These are phyloP conservation scores for Tangara arthus DNA, from an alignment of 2,797 vertebrate genomes.

Conservation along the genomic window DNA sequence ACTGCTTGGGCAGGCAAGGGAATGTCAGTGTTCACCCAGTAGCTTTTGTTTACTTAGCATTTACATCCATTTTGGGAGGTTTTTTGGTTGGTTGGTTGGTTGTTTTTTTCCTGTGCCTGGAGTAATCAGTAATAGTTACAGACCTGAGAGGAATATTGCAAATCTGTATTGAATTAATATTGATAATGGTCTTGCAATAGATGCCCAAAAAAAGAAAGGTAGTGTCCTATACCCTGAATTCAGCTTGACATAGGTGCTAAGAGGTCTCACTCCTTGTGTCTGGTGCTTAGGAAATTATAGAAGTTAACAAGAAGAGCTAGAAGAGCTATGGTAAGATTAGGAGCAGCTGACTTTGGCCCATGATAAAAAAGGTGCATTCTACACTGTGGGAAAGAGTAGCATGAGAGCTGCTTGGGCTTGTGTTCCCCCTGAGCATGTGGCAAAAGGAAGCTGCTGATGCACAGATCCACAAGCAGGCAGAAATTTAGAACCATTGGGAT, in stretches of 20 bases:
- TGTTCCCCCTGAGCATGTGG: neutral
- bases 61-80: neutral
- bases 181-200: neutral
- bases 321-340: neutral
- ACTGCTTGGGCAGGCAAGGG: neutral
- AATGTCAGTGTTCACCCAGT: neutral
- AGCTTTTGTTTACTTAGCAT: conserved; percentile 28
- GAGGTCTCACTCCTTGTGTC: neutral
- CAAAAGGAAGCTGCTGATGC: neutral
- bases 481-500: neutral
- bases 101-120: neutral
- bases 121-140: neutral
- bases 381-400: neutral
- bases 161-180: neutral
- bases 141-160: neutral
- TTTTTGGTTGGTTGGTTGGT: neutral
- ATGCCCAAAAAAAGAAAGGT: neutral
- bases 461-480: neutral
- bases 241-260: neutral
- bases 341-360: neutral
- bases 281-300: neutral
- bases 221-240: neutral
- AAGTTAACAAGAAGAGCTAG: neutral
- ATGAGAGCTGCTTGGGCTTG: neutral
- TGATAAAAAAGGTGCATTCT: neutral